Conservation (phyloP, 2,797 vertebrate genomes). For the Ambastaia sidthimunki region DNA sequence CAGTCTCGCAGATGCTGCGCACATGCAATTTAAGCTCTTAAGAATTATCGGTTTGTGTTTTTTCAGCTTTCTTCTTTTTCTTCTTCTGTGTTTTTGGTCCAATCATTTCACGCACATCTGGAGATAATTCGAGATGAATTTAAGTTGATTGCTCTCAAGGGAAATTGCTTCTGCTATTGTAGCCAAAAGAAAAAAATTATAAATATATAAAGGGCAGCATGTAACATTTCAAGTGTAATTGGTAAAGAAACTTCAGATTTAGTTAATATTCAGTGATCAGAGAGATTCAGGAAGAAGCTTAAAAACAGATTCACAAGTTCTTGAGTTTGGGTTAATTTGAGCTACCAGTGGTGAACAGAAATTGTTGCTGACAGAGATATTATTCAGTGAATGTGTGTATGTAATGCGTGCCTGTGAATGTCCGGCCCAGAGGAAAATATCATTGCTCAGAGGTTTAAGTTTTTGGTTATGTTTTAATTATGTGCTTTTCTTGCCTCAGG, state of each 20-base stretch:
- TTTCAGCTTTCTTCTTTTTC: neutral
- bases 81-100: neutral
- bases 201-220: conserved; percentile 7
- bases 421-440: neutral
- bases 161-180: conserved; percentile 34
- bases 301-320: neutral
- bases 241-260: neutral
- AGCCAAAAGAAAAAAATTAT: neutral
- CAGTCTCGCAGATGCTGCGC: neutral
- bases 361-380: neutral
- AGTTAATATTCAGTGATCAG: neutral
- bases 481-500: neutral
- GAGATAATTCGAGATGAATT: conserved; percentile 16
- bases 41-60: conserved; percentile 13
- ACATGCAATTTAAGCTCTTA: conserved; percentile 32
- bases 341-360: neutral
- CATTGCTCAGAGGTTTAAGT: neutral
- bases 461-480: neutral
- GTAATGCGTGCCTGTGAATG: neutral
- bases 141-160: conserved; percentile 35
- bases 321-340: neutral
- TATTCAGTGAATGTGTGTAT: neutral
- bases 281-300: neutral
- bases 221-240: conserved; percentile 3
- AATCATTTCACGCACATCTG: conserved; percentile 31